These are phyloP conservation scores for Drosophila mimica DNA, from an alignment of 2,888 invertebrate species.

Conservation along the genomic window DNA sequence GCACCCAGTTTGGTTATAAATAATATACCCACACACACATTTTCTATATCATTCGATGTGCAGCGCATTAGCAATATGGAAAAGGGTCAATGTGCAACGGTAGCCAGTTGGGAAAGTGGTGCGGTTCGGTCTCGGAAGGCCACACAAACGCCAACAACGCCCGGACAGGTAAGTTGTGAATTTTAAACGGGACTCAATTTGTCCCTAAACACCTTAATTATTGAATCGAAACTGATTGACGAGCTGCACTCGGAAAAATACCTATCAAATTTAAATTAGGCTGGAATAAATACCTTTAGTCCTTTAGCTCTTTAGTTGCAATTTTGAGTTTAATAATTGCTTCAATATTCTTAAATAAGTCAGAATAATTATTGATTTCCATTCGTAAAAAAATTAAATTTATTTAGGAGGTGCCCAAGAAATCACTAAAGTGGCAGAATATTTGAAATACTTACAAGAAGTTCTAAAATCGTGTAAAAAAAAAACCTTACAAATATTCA, in stretches of 20 bases:
- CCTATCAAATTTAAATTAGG: neutral
- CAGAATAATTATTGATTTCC: neutral
- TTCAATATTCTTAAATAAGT: neutral
- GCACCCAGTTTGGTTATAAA: constrained; percentile 48
- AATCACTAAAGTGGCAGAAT: neutral
- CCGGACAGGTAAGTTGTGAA: constrained; percentile 82
- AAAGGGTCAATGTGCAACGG: constrained; percentile 88
- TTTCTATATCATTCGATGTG: constrained; percentile 41
- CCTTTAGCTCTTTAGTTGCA: too few species aligned
- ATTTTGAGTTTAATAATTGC: neutral
- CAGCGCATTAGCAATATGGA: constrained; percentile 88
- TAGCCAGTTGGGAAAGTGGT: constrained; percentile 88
- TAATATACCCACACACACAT: constrained; percentile 46
- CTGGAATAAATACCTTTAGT: neutral
- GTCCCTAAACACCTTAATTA: constrained; percentile 7
- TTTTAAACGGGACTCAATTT: neutral
- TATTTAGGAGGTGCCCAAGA: neutral
- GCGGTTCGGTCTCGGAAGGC: constrained; percentile 88
- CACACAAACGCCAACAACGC: constrained; percentile 85
- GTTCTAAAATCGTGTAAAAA: neutral
- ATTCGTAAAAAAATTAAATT: neutral
- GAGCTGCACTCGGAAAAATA: too few species aligned
- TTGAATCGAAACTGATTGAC: constrained; percentile 31
- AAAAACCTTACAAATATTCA: neutral
- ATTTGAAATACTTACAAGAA: neutral